Evolutionary conservation across 2,797 vertebrate genomes (phyloP).

Genomic region (Hemibagrus guttatus): DNA sequence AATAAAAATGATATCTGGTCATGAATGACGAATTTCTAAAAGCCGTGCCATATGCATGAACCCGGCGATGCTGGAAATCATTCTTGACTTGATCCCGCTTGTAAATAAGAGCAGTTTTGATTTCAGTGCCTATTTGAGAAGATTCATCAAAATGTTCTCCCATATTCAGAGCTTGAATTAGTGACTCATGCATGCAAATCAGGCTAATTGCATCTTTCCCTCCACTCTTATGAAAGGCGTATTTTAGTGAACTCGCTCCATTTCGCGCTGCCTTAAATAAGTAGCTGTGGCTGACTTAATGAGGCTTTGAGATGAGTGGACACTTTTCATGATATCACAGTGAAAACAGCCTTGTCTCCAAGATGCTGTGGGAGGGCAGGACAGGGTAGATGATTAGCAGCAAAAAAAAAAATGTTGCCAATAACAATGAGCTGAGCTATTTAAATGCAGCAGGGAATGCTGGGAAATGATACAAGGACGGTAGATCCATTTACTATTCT

Average conservation of each 20-base stretch:
- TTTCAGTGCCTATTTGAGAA: slow-evolving; percentile 1
- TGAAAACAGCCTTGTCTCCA: slow-evolving; percentile 30
- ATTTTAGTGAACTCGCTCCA: slow-evolving; percentile 23
- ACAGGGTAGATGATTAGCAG: not conserved
- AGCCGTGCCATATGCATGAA: not conserved
- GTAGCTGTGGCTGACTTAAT: slow-evolving; percentile 34
- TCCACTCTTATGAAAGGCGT: slow-evolving; percentile 19
- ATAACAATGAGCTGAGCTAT: not conserved
- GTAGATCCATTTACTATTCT: not conserved
- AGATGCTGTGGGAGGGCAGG: slow-evolving; percentile 20
- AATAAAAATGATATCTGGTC: not conserved
- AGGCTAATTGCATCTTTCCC: slow-evolving; percentile 40
- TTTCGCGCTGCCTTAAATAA: slow-evolving; percentile 25
- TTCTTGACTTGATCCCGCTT: not conserved
- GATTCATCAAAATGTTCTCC: slow-evolving; percentile 16
- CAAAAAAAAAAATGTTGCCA: not conserved
- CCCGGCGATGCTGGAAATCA: slow-evolving; percentile 3
- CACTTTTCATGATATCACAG: slow-evolving; percentile 29
- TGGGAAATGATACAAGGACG: slow-evolving; percentile 10
- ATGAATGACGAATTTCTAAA: slow-evolving; percentile 4
- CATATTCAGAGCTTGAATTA: slow-evolving; percentile 10
- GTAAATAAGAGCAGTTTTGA: slow-evolving; percentile 22
- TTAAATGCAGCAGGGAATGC: slow-evolving; percentile 22
- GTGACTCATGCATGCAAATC: slow-evolving; percentile 34
- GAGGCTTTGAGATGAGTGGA: slow-evolving; percentile 39